Evolutionary conservation across 2,797 vertebrate species (phyloP), one percentile per base, ranked within the genome.

Genomic region (Vespertilio murinus): DNA sequence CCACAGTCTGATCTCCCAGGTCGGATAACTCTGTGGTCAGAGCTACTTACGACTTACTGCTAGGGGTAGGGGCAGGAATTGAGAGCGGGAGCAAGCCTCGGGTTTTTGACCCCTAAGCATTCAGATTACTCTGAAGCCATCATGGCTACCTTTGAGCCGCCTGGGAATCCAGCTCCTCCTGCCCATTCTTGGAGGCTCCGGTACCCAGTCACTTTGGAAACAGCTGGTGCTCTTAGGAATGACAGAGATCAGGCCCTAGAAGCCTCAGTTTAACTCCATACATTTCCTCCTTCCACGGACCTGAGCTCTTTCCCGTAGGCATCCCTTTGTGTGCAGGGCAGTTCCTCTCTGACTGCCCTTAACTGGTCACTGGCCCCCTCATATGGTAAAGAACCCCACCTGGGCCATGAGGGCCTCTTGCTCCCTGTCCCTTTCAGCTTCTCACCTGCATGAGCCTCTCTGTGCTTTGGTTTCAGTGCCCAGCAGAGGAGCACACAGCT

Each of bases 401-500:
- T 3, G 61, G n/a, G 59, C 94, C 40, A 5, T 33, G 13, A 6
- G 6, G 14, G n/a, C 74, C 42, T 38, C 82, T 40, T 42, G 5
- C 67, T 13, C 18, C 8, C 23, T 13, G 0, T 49, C 42, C 22
- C 61, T n/a, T 59, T 20, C 0, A 3, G 33, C 4, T 0, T 49
- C 8, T 54, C 4, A 91, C 92, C 14, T 45, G 8, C 93, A 47
- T 56, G 64, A 20, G 20, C 16, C 16, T 47, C 7, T 30, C 28
- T 95, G 30, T 97, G 28, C 78, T 96, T 95, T 52, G 45, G 47
- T 96, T 94, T 40, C 56, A 99, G 99, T 11, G 99, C 99, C 5
- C 99, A 99, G 97, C 99, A 99, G 97, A 98, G 99, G 97, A 99
- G 97, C 98, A 99, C 98, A 0, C 98, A 99, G 74, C 98, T 98